A percentile compares a stretch with the other conserved stretches of the same genome.
phyloP scores from a whole-genome alignment of 2,888 invertebrate species.

The Polydrusus cervinus region DNA sequence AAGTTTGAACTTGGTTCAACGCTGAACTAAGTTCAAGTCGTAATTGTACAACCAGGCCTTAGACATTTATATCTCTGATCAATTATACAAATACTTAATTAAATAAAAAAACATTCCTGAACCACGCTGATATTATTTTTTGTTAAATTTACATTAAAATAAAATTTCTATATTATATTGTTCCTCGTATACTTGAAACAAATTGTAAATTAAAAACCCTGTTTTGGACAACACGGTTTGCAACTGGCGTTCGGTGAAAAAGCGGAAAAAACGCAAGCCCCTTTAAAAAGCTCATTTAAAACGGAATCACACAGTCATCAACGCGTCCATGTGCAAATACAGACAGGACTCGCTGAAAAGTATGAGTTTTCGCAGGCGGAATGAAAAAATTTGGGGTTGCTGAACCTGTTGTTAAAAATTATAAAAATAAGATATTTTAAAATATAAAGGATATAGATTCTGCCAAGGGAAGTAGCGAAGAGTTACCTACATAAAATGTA shows the following conservation, averaged over 20 bases:
- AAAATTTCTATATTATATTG: not conserved
- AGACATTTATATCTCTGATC: too few relatives aligned
- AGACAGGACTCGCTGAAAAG: slow-evolving; percentile 18
- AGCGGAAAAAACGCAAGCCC: slow-evolving; percentile 31
- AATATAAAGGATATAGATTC: too few relatives aligned
- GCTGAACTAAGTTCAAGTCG: too few relatives aligned
- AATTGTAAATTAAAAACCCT: slow-evolving; percentile 42
- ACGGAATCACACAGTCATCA: slow-evolving; percentile 44
- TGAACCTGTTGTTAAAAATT: not conserved
- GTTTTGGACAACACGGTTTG: slow-evolving; percentile 37
- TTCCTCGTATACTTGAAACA: slow-evolving; percentile 12
- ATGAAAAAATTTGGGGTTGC: not conserved
- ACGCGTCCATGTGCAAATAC: slow-evolving; percentile 38
- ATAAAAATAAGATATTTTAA: too few relatives aligned
- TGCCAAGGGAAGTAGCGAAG: too few relatives aligned
- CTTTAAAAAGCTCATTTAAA: slow-evolving; percentile 44
- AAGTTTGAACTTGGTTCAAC: too few relatives aligned
- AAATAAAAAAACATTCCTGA: too few relatives aligned
- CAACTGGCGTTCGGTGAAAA: slow-evolving; percentile 33
- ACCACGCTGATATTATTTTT: too few relatives aligned
- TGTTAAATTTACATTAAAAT: not conserved
- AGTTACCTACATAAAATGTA: too few relatives aligned
- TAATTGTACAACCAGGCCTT: too few relatives aligned
- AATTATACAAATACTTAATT: too few relatives aligned
- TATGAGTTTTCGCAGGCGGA: slow-evolving; percentile 13